A percentile compares a stretch with the other conserved stretches of the same genome.
These are phyloP conservation scores for Anoura caudifer DNA, from an alignment of 2,113 vertebrate genomes.

Conservation along the genomic window DNA sequence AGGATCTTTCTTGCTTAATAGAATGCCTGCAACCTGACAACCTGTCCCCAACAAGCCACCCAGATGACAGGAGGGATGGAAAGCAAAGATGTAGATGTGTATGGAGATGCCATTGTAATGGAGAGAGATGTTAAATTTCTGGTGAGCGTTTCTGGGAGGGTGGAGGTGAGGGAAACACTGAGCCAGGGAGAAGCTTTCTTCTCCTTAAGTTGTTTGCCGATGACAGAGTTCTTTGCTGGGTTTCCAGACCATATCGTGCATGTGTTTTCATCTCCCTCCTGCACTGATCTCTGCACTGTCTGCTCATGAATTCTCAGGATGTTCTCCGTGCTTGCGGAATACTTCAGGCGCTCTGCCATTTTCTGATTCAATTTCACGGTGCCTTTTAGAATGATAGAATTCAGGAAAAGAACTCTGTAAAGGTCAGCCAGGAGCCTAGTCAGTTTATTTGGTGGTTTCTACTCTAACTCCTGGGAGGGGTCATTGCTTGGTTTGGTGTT, in stretches of 20 bases:
- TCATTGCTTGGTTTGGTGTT: background rate
- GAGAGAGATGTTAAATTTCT: constrained; percentile 42
- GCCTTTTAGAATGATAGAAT: constrained; percentile 65
- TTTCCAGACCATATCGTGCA: constrained; percentile 44
- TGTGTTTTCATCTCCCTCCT: constrained; percentile 60
- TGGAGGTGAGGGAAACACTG: background rate
- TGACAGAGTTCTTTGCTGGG: constrained; percentile 54
- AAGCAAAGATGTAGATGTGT: background rate
- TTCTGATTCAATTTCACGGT: constrained; percentile 63
- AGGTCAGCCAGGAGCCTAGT: constrained; percentile 27
- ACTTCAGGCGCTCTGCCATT: constrained; percentile 75
- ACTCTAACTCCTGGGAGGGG: background rate
- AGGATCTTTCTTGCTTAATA: constrained; percentile 35
- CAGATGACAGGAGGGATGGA: constrained; percentile 59
- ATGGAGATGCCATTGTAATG: background rate
- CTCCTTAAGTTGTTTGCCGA: constrained; percentile 34
- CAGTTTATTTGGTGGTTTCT: background rate
- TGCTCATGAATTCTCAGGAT: constrained; percentile 40
- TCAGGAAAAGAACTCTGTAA: constrained; percentile 57
- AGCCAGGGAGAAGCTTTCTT: background rate
- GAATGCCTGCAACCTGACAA: background rate
- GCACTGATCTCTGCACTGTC: constrained; percentile 57
- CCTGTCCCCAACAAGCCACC: constrained; percentile 35
- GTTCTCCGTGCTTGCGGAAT: constrained; percentile 60
- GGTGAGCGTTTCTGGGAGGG: background rate